Evolutionary conservation across 2,113 vertebrate species (phyloP).

Genomic region (Vimba vimba): DNA sequence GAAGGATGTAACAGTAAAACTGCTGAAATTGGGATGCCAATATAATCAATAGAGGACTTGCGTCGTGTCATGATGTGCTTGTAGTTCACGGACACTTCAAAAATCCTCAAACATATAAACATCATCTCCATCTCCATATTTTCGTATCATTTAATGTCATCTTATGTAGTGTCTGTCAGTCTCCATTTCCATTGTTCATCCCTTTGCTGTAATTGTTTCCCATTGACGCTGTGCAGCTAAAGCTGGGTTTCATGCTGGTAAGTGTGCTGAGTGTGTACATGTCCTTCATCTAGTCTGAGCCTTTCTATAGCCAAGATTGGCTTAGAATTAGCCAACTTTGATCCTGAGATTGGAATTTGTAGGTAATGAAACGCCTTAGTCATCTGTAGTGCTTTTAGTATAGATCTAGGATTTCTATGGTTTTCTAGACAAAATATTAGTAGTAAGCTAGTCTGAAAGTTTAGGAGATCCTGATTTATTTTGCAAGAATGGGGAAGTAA

Average conservation of each 20-base stretch:
- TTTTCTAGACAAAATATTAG: background rate
- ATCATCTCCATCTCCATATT: conserved; percentile 1
- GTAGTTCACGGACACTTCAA: background rate
- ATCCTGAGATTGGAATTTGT: background rate
- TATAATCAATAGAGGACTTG: no score
- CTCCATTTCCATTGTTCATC: conserved; percentile 35
- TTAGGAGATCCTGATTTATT: background rate
- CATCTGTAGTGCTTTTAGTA: background rate
- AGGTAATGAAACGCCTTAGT: background rate
- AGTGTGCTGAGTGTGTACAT: conserved; percentile 59
- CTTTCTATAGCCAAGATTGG: background rate
- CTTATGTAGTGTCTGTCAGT: conserved; percentile 21
- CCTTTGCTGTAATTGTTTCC: conserved; percentile 49
- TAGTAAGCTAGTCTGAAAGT: background rate
- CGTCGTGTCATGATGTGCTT: no score
- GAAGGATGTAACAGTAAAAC: background rate
- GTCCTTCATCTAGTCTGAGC: background rate
- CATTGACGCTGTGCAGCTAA: conserved; percentile 69
- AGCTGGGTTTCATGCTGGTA: conserved; percentile 76
- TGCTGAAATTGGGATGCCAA: no score
- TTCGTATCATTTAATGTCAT: conserved; percentile 4
- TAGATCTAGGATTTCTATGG: background rate
- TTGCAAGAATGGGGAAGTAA: background rate
- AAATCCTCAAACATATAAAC: background rate
- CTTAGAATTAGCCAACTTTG: background rate